Evolutionary conservation across 2,113 vertebrate species (phyloP).

Genomic region (Zingel zingel): DNA sequence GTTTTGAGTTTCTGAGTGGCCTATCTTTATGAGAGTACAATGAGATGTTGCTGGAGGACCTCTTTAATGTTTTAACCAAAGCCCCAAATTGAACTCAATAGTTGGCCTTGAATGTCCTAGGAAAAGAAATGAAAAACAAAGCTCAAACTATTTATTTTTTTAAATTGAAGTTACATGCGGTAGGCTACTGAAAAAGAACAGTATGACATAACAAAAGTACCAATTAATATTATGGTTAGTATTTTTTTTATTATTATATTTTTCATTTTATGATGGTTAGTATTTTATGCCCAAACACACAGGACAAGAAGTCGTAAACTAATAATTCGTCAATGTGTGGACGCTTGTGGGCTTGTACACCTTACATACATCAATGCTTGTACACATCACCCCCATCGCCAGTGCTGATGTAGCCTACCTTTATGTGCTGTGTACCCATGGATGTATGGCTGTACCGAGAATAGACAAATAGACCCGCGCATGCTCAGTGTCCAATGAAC

Average conservation of each 20-base stretch:
- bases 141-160: neutral
- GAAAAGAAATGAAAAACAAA: neutral
- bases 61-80: neutral
- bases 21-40: neutral
- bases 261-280: no score
- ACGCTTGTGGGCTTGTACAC: no score
- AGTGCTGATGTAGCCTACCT: neutral
- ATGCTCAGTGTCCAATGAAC: constrained; percentile 13
- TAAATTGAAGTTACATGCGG: neutral
- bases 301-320: constrained; percentile 33
- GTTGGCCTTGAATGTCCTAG: neutral
- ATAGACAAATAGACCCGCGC: constrained; percentile 64
- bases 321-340: constrained; percentile 1
- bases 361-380: no score
- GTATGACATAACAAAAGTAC: neutral
- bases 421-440: no score
- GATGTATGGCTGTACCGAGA: constrained; percentile 9
- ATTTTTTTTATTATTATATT: no score
- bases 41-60: neutral
- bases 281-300: neutral
- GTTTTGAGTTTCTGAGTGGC: neutral
- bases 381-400: constrained; percentile 10
- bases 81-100: neutral
- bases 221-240: neutral
- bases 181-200: neutral